Conservation (phyloP, 92 coral and sea anemone species). For the Phenganax subtilis region DNA sequence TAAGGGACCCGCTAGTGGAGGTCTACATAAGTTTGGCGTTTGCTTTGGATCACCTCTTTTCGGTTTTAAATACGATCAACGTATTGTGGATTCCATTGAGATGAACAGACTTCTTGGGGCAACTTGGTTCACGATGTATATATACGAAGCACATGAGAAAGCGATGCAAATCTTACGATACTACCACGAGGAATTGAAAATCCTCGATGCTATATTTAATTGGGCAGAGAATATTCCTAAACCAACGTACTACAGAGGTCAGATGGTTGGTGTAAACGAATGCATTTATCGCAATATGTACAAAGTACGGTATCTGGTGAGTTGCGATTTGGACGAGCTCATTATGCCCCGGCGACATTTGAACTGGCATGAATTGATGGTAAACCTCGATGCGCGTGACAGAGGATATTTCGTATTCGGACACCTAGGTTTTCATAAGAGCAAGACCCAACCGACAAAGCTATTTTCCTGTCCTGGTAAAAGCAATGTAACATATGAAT, state of each 20-base stretch:
- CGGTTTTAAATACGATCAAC: constrained; percentile 10
- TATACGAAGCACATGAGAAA: background rate
- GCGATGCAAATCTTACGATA: background rate
- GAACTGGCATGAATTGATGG: constrained; percentile 1
- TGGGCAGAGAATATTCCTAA: constrained; percentile 11
- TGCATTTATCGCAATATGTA: constrained; percentile 27
- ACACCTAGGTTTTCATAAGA: constrained; percentile 16
- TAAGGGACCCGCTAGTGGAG: too few relatives aligned
- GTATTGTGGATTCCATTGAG: constrained; percentile 18
- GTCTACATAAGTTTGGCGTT: background rate
- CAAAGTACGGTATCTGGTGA: constrained; percentile 3
- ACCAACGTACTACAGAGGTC: constrained; percentile 11
- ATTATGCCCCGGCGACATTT: background rate
- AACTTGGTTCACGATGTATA: constrained; percentile 13
- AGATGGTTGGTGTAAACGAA: background rate
- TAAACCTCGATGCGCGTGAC: background rate
- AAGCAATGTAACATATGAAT: background rate
- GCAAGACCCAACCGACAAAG: background rate
- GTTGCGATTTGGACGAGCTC: constrained; percentile 21
- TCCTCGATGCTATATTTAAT: constrained; percentile 2
- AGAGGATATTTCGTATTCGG: background rate
- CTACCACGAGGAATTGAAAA: background rate
- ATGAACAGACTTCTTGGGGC: constrained; percentile 26
- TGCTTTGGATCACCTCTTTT: background rate
- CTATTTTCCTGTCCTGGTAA: background rate